Base-by-base conservation (phyloP, 2,888 invertebrate genomes). In the Glyphotaelius pellucidus region DNA sequence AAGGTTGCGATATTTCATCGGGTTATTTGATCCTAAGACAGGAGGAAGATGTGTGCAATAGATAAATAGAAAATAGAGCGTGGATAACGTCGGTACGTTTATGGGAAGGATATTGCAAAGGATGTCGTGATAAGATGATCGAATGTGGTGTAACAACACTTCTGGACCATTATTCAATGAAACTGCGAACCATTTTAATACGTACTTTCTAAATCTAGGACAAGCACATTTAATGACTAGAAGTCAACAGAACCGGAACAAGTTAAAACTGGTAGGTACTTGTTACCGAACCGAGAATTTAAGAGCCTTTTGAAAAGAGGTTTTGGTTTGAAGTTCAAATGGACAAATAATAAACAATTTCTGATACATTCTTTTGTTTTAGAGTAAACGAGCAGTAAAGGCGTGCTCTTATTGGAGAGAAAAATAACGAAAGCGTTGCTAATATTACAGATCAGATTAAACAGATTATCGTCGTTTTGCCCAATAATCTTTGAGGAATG, bases 41-140 rank as follows among this genome's bases (percentile, higher is more conserved):
- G 42, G 47, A 25, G 81, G 32, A 35, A 83, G 35, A n/a, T n/a
- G 14, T 15, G 25, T 30, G 86, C 86, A 86, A 42, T 86, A 47
- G 47, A 47, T 15, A 15, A 47, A 47, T 15, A 47, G 14, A 47
- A 15, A 47, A 47, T 47, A 47, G 14, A 42, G 42, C 86, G 47
- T 86, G 86, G n/a, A 47, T 15, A 7, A 86, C 15, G 15, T 42
- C 15, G 86, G 42, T 30, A 86, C n/a, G 42, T 47, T 42, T 42
- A 15, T n/a, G 30, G 30, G 14, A 35, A 86, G 42, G 42, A 42
- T 86, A 38, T 86, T 42, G 47, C 86, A 42, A 86, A 42, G 42
- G 86, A 86, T 42, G 14, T 86, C 86, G 47, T 86, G 86, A n/a
- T 42, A 47, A n/a, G 15, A 86, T 15, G 19, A 19, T 67, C 19